Evolutionary conservation across 2,888 invertebrate species (phyloP).

Genomic region (Ophioninae sp.): DNA sequence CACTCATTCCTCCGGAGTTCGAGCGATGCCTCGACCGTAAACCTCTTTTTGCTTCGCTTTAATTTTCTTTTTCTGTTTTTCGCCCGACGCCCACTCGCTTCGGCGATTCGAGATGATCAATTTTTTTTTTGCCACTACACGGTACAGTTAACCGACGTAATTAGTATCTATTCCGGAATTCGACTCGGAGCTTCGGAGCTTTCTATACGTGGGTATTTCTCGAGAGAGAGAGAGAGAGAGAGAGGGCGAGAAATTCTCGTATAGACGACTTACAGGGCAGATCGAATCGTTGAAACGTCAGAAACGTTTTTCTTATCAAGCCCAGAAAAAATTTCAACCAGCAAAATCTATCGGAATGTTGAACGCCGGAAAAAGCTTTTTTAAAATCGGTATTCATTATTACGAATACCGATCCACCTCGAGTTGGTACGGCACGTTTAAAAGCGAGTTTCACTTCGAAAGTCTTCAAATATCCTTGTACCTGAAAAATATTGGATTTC

Average conservation of each 20-base stretch:
- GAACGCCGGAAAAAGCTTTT: no score
- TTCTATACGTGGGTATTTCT: slow-evolving; percentile 1
- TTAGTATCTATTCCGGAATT: slow-evolving; percentile 53
- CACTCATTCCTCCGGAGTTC: slow-evolving; percentile 5
- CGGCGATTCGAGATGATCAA: slow-evolving; percentile 55
- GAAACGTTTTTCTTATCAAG: slow-evolving; percentile 2
- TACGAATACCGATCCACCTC: no score
- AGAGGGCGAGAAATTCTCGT: background rate
- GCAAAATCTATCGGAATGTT: background rate
- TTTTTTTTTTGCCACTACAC: slow-evolving; percentile 37
- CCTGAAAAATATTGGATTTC: no score
- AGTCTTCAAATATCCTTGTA: no score
- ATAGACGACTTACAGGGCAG: slow-evolving; percentile 2
- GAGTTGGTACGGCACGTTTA: no score
- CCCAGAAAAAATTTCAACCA: background rate
- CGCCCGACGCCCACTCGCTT: slow-evolving; percentile 45
- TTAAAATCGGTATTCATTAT: no score
- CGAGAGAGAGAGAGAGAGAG: background rate
- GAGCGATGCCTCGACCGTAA: slow-evolving; percentile 41
- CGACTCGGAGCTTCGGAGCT: slow-evolving; percentile 9
- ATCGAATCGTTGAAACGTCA: background rate
- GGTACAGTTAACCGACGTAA: slow-evolving; percentile 58
- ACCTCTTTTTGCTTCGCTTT: slow-evolving; percentile 19
- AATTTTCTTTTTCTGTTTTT: slow-evolving; percentile 45
- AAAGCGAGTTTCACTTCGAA: no score